Conservation (phyloP, 2,888 invertebrate species). For the Polydrusus tereticollis region DNA sequence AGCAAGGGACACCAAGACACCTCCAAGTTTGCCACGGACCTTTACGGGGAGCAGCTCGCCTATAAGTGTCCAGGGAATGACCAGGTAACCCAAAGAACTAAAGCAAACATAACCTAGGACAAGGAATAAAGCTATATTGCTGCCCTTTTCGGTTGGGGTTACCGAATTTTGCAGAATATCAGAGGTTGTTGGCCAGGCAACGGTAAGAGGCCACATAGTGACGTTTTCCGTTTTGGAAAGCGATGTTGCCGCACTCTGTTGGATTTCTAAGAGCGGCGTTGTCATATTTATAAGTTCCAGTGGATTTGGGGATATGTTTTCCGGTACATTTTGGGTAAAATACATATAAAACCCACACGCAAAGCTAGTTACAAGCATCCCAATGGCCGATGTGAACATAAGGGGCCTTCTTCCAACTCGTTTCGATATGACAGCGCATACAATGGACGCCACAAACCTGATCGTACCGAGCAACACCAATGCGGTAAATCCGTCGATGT, state of each 20-base stretch:
- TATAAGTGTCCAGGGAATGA: conserved; percentile 73
- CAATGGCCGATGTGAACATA: conserved; percentile 69
- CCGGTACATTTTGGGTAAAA: conserved; percentile 9
- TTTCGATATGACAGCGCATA: conserved; percentile 68
- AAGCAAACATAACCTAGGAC: conserved; percentile 70
- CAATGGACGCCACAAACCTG: conserved; percentile 69
- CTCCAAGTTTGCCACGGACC: conserved; percentile 69
- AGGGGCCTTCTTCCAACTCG: conserved; percentile 68
- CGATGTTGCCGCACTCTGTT: not conserved
- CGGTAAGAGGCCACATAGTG: too few relatives aligned
- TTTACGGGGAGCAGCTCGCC: conserved; percentile 70
- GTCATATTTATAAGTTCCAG: not conserved
- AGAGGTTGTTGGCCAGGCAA: too few relatives aligned
- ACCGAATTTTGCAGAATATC: too few relatives aligned
- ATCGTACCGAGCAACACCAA: conserved; percentile 69
- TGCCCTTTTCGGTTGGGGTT: conserved; percentile 53
- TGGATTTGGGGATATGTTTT: too few relatives aligned
- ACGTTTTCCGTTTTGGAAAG: not conserved
- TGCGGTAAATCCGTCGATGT: conserved; percentile 68
- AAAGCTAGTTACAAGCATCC: conserved; percentile 70
- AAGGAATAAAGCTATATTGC: conserved; percentile 66
- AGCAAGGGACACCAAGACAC: conserved; percentile 69
- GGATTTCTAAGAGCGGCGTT: not conserved
- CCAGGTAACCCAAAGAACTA: conserved; percentile 70
- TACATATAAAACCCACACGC: conserved; percentile 61